Base-by-base conservation (phyloP, 2,113 vertebrate genomes). In the Scomber colias region DNA sequence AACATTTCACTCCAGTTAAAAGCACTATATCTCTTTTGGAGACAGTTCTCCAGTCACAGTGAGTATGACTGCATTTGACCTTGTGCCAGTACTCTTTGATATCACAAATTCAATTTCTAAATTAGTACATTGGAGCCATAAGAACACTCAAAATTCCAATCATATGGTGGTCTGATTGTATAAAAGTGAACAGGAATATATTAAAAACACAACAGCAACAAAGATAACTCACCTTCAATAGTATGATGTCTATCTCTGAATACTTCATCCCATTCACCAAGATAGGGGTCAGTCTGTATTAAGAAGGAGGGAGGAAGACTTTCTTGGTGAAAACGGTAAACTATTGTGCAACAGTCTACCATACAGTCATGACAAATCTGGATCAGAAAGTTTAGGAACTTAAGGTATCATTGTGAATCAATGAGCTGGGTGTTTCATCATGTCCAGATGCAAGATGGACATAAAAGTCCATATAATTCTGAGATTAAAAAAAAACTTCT, bases 251-350 rank as follows among this genome's bases (percentile, higher is more conserved):
- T 0, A 99, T 98, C 94, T 99, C 97, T 0, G 97, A 98, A 89
- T 99, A 99, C 72, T 98, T 97, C 97, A 98, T 99, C 8, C 97
- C 97, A 0, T 97, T 98, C 30, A 99, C 97, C 85, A 98, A 93
- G 84, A 97, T 97, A 10, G 97, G 97, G 60, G 93, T 97, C 60
- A 98, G 90, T 89, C 97, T 97, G n/a, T 31, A 66, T 17, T 17
- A 59, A 46, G 19, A n/a, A 46, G 4, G 0, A 55, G 27, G 74
- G 44, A 15, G 60, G 31, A 13, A 19, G 14, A 40, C 1, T 16
- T 40, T 2, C 11, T 65, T 35, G 11, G 59, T 63, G 6, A 53
- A 30, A 48, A 65, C 9, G 16, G 45, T 2, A 1, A 14, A 17
- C 3, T 4, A 5, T 3, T 9, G 0, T 12, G 46, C 8, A 65